phyloP scores from a whole-genome alignment of 2,888 invertebrate genomes.

The Seira musarum region DNA sequence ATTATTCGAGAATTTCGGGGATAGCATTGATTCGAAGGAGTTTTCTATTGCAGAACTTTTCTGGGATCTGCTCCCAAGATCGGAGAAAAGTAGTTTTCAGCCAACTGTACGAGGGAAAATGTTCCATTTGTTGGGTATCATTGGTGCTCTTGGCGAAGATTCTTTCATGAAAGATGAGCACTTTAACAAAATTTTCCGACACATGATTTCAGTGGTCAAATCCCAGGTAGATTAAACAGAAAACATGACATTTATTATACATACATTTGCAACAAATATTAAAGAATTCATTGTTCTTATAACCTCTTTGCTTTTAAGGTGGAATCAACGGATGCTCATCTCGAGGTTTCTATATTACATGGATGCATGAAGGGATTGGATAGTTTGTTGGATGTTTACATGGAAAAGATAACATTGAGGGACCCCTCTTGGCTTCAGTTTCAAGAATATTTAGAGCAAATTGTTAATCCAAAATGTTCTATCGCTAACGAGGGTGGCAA shows the following conservation, averaged over 20 bases:
- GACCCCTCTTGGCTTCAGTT: conserved; percentile 47
- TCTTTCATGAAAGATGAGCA: conserved; percentile 43
- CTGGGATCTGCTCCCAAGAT: conserved; percentile 39
- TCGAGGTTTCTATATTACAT: conserved; percentile 65
- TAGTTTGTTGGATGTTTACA: conserved; percentile 50
- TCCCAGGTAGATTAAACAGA: conserved; percentile 58
- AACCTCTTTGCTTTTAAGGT: conserved; percentile 52
- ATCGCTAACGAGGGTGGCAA: conserved; percentile 44
- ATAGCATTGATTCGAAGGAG: conserved; percentile 34
- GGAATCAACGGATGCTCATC: conserved; percentile 58
- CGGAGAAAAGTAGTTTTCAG: conserved; percentile 60
- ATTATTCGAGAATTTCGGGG: conserved; percentile 57
- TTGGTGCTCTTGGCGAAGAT: conserved; percentile 45
- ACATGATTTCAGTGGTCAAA: conserved; percentile 51
- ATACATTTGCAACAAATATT: not conserved
- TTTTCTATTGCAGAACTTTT: conserved; percentile 55
- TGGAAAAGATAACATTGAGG: conserved; percentile 10
- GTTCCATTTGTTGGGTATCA: conserved; percentile 63
- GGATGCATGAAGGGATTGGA: conserved; percentile 65
- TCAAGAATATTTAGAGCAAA: conserved; percentile 63
- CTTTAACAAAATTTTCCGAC: conserved; percentile 55
- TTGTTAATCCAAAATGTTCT: conserved; percentile 66
- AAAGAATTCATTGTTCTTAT: not conserved
- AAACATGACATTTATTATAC: conserved; percentile 1
- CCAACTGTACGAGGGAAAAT: conserved; percentile 68